Percentiles rank a stretch among this genome's conserved stretches.
Evolutionary conservation across 2,888 invertebrate species (phyloP).

Genomic region (Drosophila mayaguana): DNA sequence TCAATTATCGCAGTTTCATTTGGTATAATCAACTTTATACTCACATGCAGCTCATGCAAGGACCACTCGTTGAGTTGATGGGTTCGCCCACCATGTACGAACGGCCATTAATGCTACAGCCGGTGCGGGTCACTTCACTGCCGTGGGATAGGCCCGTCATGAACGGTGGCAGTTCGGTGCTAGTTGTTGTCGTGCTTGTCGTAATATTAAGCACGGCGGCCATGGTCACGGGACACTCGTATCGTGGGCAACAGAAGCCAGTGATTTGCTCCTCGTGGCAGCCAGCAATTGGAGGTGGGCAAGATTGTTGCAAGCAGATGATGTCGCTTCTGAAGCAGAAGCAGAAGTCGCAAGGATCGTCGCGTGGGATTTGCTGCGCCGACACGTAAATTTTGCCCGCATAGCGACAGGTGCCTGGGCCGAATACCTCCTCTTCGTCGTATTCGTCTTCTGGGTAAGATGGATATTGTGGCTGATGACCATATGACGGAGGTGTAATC

Average conservation of each 20-base stretch:
- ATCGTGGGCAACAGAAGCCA: conserved; percentile 97
- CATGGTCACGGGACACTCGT: conserved; percentile 96
- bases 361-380: conserved; percentile 96
- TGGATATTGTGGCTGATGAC: conserved; percentile 82
- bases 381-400: conserved; percentile 97
- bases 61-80: conserved; percentile 94
- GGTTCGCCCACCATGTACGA: conserved; percentile 94
- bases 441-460: conserved; percentile 88
- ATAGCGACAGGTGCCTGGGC: conserved; percentile 96
- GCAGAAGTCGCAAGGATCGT: conserved; percentile 98
- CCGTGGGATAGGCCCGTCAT: conserved; percentile 93
- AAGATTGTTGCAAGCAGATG: conserved; percentile 97
- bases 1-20: background rate
- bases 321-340: conserved; percentile 98
- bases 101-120: conserved; percentile 94
- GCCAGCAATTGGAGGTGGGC: conserved; percentile 96
- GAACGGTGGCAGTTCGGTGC: conserved; percentile 93
- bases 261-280: conserved; percentile 96
- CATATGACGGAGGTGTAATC: conserved; percentile 74
- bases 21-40: conserved; percentile 83
- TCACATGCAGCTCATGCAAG: conserved; percentile 97
- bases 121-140: conserved; percentile 88
- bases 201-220: conserved; percentile 92
- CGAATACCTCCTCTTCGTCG: conserved; percentile 91
- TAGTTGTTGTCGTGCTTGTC: conserved; percentile 95